A percentile compares a stretch with the other conserved stretches of the same genome.
Conservation (phyloP, 2,797 vertebrate species). For the Onychomys torridus region DNA sequence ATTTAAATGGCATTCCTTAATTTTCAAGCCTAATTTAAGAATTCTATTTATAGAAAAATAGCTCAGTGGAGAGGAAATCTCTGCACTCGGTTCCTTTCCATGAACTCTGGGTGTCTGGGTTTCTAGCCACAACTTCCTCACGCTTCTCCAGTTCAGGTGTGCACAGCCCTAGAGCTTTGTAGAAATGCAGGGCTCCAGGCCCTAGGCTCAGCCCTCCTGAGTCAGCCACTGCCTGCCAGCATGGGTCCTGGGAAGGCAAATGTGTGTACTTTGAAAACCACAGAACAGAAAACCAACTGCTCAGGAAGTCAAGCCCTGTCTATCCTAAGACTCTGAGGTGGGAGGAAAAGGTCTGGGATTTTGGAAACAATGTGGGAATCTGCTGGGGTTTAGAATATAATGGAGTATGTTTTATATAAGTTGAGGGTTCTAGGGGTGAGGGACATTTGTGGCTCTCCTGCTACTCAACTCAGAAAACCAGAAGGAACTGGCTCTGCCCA, state of each 20-base stretch:
- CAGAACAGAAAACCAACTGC: not conserved
- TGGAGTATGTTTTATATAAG: conserved; percentile 53
- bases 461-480: conserved; percentile 65
- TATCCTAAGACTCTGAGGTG: not conserved
- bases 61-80: conserved; percentile 16
- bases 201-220: not conserved
- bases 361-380: not conserved
- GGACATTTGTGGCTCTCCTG: conserved; percentile 50
- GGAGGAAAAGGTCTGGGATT: not conserved
- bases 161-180: fast-evolving
- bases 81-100: not conserved
- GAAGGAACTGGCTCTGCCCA: conserved; percentile 71
- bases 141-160: not conserved
- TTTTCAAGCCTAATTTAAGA: conserved; percentile 67
- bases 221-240: not conserved
- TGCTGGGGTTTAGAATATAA: not conserved
- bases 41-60: conserved; percentile 31
- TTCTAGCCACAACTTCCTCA: not conserved
- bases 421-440: conserved; percentile 67
- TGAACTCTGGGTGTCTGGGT: not conserved
- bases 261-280: not conserved
- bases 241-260: too few species aligned
- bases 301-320: not conserved
- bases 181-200: not conserved
- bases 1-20: conserved; percentile 70